These are phyloP conservation scores for Spilosoma lubricipeda DNA, from an alignment of 2,888 invertebrate genomes.

Conservation along the genomic window DNA sequence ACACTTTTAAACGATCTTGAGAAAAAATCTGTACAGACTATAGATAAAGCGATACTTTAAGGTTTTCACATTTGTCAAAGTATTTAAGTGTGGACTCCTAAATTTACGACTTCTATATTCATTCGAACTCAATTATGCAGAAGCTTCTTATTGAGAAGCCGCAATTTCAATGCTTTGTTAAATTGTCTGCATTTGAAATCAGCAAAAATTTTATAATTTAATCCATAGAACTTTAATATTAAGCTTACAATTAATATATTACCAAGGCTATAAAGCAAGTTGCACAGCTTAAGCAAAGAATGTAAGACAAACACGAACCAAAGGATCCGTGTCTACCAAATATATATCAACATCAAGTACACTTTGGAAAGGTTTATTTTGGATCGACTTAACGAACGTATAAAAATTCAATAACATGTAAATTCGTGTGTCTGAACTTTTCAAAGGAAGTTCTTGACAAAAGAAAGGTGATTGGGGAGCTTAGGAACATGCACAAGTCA, in stretches of 20 bases:
- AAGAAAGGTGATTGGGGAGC: slow-evolving; percentile 74
- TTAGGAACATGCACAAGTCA: slow-evolving; percentile 49
- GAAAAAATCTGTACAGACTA: too few species aligned
- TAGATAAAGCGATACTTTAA: too few species aligned
- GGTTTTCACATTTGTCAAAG: too few species aligned
- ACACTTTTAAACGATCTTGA: too few species aligned
- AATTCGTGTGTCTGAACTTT: slow-evolving; percentile 80
- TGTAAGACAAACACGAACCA: slow-evolving; percentile 9
- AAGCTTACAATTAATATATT: too few species aligned
- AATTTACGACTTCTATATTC: neutral
- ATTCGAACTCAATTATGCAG: neutral
- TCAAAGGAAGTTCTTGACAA: slow-evolving; percentile 74
- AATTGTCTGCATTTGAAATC: too few species aligned
- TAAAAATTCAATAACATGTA: slow-evolving; percentile 86
- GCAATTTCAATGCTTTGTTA: too few species aligned
- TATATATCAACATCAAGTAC: slow-evolving; percentile 34
- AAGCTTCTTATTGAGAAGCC: too few species aligned
- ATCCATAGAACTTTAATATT: too few species aligned
- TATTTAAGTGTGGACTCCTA: neutral
- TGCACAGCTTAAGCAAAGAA: neutral
- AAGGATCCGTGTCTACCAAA: slow-evolving; percentile 28
- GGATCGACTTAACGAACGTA: slow-evolving; percentile 76
- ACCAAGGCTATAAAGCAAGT: neutral
- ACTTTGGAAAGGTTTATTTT: slow-evolving; percentile 37
- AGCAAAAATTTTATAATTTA: too few species aligned